These are phyloP conservation scores for Pristionchus arcanus DNA, from an alignment of 2,888 invertebrate species.

Conservation along the genomic window DNA sequence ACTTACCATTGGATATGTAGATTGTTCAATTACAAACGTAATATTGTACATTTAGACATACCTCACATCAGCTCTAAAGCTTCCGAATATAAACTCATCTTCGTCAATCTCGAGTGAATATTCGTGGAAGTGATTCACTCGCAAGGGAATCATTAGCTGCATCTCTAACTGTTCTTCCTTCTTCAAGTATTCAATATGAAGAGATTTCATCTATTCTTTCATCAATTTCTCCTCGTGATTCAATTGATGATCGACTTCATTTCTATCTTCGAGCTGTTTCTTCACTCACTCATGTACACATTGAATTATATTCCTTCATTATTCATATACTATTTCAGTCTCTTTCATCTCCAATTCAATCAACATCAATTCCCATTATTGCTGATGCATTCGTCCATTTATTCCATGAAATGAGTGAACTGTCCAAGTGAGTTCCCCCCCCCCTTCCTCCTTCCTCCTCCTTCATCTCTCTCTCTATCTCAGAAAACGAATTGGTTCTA, in stretches of 20 bases:
- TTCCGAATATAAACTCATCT: too few relatives aligned
- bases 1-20: too few relatives aligned
- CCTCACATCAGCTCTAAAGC: too few relatives aligned
- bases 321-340: neutral
- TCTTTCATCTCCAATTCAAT: constrained; percentile 26
- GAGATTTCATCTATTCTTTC: constrained; percentile 49
- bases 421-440: constrained; percentile 58
- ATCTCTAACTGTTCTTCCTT: constrained; percentile 35
- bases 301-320: too few relatives aligned
- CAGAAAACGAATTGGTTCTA: constrained; percentile 49
- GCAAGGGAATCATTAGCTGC: constrained; percentile 64
- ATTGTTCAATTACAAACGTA: too few relatives aligned
- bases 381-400: constrained; percentile 73
- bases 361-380: constrained; percentile 63
- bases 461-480: neutral
- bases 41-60: too few relatives aligned
- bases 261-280: constrained; percentile 60
- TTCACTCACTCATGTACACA: constrained; percentile 17
- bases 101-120: constrained; percentile 66
- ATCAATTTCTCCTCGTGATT: constrained; percentile 62
- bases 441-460: neutral
- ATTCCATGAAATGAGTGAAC: constrained; percentile 71
- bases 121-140: constrained; percentile 66
- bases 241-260: constrained; percentile 64
- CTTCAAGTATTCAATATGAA: neutral